These are phyloP conservation scores for Zygothrica quintamaculata DNA, from an alignment of 2,888 invertebrate genomes.

Conservation along the genomic window DNA sequence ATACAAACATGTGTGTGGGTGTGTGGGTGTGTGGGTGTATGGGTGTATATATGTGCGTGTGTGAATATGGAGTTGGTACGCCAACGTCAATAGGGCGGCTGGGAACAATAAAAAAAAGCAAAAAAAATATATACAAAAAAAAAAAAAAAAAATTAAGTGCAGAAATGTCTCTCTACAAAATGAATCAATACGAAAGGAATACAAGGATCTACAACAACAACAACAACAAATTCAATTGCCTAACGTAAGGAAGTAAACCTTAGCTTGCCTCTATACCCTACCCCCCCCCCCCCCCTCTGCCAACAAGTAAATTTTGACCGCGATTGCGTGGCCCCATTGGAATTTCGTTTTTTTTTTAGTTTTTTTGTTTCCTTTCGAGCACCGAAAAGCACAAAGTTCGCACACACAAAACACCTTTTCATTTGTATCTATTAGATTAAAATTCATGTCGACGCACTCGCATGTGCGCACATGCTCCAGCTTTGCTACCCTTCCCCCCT, in stretches of 20 bases:
- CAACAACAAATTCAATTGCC: no score
- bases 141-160: no score
- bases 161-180: no score
- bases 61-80: neutral
- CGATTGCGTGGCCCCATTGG: constrained; percentile 35
- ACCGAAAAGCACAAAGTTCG: no score
- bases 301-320: constrained; percentile 56
- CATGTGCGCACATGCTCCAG: constrained; percentile 27
- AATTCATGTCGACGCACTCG: constrained; percentile 80
- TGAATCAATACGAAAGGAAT: constrained; percentile 74
- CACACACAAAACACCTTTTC: constrained; percentile 80
- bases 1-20: neutral
- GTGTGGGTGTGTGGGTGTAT: neutral
- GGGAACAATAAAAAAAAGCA: constrained; percentile 77
- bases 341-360: no score
- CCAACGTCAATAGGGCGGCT: constrained; percentile 71
- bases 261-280: no score
- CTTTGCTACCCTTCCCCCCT: no score
- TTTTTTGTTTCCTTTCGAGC: no score
- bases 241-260: no score
- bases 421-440: constrained; percentile 85
- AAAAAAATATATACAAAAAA: constrained; percentile 39
- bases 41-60: neutral
- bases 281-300: no score
- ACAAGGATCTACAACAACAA: no score